A percentile compares a stretch with the other conserved stretches of the same genome.
Conservation (phyloP, 2,113 vertebrate species). For the Sinocyclocheilus grahami region DNA sequence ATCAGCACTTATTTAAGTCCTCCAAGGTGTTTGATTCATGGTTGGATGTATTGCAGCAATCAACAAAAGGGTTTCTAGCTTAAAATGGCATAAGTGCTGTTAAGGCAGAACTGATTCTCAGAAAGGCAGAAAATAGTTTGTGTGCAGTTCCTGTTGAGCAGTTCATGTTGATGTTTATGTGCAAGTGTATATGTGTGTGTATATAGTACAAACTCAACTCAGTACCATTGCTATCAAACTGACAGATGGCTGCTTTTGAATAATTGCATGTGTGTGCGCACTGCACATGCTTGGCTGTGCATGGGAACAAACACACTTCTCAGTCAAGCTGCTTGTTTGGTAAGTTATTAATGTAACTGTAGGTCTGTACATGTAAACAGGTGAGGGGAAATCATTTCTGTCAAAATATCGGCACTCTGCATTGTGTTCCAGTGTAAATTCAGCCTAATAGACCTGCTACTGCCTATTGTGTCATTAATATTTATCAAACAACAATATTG, state of each 20-base stretch:
- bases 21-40: constrained; percentile 21
- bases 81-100: not conserved
- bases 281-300: not conserved
- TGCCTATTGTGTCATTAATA: not conserved
- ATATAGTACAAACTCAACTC: not conserved
- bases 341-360: not conserved
- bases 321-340: not conserved
- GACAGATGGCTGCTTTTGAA: not conserved
- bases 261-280: not conserved
- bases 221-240: not conserved
- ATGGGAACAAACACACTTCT: not conserved
- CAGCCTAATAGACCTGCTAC: not conserved
- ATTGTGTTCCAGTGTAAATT: not conserved
- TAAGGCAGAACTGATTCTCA: not conserved
- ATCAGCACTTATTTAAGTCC: constrained; percentile 23
- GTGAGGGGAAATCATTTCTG: not conserved
- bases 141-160: not conserved
- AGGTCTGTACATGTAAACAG: not conserved
- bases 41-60: not conserved
- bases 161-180: not conserved
- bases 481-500: not conserved
- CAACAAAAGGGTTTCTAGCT: not conserved
- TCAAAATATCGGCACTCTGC: not conserved
- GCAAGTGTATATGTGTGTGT: not conserved
- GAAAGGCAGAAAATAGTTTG: not conserved